Percentiles rank a stretch among this genome's conserved stretches.
These are phyloP conservation scores for Monodelphis domestica DNA, from an alignment of 2,797 vertebrate species.

Conservation along the genomic window DNA sequence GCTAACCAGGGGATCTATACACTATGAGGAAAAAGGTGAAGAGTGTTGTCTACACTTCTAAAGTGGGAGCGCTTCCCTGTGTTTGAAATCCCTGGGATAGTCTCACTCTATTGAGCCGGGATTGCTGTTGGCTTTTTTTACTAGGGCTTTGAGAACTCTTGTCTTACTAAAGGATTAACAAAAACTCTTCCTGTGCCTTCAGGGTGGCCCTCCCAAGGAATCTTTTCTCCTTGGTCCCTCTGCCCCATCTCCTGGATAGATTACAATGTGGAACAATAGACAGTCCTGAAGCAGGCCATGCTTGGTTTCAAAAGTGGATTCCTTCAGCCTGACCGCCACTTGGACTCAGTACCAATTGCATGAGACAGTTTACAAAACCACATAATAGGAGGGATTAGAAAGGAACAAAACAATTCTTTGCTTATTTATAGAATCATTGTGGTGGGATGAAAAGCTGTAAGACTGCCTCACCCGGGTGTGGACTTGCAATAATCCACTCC, in stretches of 20 bases:
- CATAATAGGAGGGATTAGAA: constrained; percentile 65
- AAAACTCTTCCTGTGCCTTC: not conserved
- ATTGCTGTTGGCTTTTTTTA: not conserved
- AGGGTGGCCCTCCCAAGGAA: not conserved
- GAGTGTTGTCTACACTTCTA: not conserved
- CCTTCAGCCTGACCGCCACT: not conserved
- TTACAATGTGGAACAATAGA: not conserved
- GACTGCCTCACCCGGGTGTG: constrained; percentile 66
- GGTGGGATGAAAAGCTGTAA: constrained; percentile 71
- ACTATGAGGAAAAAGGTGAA: not conserved
- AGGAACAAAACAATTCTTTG: constrained; percentile 64
- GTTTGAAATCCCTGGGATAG: not conserved
- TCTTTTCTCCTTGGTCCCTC: not conserved
- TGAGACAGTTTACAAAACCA: constrained; percentile 55
- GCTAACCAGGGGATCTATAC: not conserved
- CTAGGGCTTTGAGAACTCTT: constrained; percentile 11
- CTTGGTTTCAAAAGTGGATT: not conserved
- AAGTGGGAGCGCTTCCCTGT: not conserved
- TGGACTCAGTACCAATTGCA: constrained; percentile 53
- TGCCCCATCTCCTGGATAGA: not conserved
- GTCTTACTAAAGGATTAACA: constrained; percentile 6
- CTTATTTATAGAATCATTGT: constrained; percentile 71
- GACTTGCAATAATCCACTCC: constrained; percentile 71
- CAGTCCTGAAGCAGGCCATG: not conserved
- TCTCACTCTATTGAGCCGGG: not conserved